These are phyloP conservation scores for Urocyon cinereoargenteus DNA, from an alignment of 2,797 vertebrate species.

Conservation along the genomic window DNA sequence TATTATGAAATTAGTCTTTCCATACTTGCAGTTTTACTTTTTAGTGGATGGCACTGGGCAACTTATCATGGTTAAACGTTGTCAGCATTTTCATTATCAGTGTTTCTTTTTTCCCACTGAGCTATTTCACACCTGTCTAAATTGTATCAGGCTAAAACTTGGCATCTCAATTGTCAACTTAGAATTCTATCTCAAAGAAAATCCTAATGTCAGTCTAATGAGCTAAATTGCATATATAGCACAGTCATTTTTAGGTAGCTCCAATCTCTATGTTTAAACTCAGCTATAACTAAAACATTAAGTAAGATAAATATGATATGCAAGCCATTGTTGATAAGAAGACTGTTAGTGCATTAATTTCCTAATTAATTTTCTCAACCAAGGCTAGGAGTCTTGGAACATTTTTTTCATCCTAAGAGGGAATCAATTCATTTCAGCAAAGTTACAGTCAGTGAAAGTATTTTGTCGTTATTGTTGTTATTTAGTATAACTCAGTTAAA, in stretches of 20 bases:
- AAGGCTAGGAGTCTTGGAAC: neutral
- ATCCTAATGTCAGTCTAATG: slow-evolving; percentile 73
- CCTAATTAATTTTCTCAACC: slow-evolving; percentile 46
- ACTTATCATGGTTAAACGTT: slow-evolving; percentile 76
- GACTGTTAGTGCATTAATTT: slow-evolving; percentile 10
- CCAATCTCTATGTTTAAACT: slow-evolving; percentile 62
- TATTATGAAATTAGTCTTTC: slow-evolving; percentile 74
- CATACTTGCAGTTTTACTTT: slow-evolving; percentile 70
- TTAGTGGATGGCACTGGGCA: slow-evolving; percentile 60
- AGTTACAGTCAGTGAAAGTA: slow-evolving; percentile 42
- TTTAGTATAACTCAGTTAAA: slow-evolving; percentile 80
- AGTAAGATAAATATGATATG: slow-evolving; percentile 45
- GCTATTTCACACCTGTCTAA: slow-evolving; percentile 58
- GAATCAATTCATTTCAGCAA: slow-evolving; percentile 79
- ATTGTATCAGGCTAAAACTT: slow-evolving; percentile 65
- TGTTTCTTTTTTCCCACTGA: slow-evolving; percentile 66
- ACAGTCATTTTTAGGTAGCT: slow-evolving; percentile 28
- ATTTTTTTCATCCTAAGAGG: slow-evolving; percentile 44
- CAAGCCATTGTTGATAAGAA: slow-evolving; percentile 56
- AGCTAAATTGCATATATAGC: slow-evolving; percentile 61
- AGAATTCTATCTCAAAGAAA: slow-evolving; percentile 75
- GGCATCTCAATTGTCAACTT: slow-evolving; percentile 70
- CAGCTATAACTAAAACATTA: slow-evolving; percentile 67
- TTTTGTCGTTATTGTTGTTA: slow-evolving; percentile 51
- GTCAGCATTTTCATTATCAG: slow-evolving; percentile 79